Percentiles rank a stretch among this genome's conserved stretches.
Evolutionary conservation across 2,888 invertebrate genomes (phyloP).

Genomic region (Drosophila robusta): DNA sequence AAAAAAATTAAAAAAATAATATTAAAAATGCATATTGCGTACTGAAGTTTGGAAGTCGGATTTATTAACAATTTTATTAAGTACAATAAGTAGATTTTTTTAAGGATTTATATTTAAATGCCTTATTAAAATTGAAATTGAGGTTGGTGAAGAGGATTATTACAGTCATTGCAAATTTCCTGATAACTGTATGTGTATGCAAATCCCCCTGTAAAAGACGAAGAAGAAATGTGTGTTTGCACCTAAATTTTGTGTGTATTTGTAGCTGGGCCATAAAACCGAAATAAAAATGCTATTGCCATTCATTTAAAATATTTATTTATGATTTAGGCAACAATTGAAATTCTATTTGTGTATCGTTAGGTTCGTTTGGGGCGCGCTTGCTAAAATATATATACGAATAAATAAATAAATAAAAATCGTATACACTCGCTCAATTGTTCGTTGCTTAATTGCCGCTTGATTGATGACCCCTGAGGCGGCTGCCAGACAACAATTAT

Average conservation of each 20-base stretch:
- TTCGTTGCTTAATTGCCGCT: constrained; percentile 55
- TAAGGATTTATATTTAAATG: no score
- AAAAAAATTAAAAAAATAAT: no score
- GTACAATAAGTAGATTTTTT: no score
- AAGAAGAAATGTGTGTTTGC: constrained; percentile 1
- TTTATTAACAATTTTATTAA: no score
- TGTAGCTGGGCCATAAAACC: constrained; percentile 25
- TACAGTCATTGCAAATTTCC: no score
- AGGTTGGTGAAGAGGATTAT: no score
- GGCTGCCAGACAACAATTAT: constrained; percentile 32
- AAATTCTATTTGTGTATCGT: constrained; percentile 47
- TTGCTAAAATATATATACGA: constrained; percentile 9
- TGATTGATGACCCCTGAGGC: constrained; percentile 68
- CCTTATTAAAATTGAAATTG: no score
- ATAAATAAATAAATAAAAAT: constrained; percentile 25
- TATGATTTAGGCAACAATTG: constrained; percentile 62
- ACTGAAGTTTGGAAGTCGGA: no score
- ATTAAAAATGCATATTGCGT: no score
- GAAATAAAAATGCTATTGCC: constrained; percentile 48
- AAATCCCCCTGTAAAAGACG: no score
- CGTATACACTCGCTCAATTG: constrained; percentile 1
- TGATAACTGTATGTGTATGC: no score
- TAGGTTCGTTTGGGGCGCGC: constrained; percentile 1
- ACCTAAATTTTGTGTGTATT: constrained; percentile 10
- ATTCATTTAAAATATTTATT: constrained; percentile 71